A percentile compares a stretch with the other conserved stretches of the same genome.
Evolutionary conservation across 2,888 invertebrate genomes (phyloP).

Genomic region (Sinopyrophorus schimmeli): DNA sequence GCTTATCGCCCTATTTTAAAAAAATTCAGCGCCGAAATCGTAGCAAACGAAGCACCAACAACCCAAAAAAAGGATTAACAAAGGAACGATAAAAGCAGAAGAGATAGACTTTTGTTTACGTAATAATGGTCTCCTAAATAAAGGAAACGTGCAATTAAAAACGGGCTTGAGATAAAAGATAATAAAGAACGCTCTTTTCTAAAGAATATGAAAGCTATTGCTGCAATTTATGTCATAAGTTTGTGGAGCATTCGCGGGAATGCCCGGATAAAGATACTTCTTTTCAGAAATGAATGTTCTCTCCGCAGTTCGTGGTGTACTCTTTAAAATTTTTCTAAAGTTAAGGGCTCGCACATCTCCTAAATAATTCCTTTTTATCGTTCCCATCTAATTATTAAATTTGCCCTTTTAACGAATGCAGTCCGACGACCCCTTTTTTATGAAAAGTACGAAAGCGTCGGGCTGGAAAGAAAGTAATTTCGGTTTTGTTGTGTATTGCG

Average conservation of each 20-base stretch:
- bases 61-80: constrained; percentile 27
- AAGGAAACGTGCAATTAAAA: constrained; percentile 44
- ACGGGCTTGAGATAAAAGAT: constrained; percentile 41
- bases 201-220: constrained; percentile 42
- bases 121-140: constrained; percentile 42
- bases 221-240: constrained; percentile 40
- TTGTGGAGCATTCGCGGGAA: constrained; percentile 32
- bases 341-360: too few relatives aligned
- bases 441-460: too few relatives aligned
- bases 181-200: constrained; percentile 40
- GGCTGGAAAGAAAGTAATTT: too few relatives aligned
- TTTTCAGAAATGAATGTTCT: constrained; percentile 27
- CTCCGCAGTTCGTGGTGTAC: too few relatives aligned
- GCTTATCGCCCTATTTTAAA: constrained; percentile 12
- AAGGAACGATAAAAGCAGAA: constrained; percentile 29
- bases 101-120: constrained; percentile 39
- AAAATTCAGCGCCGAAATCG: constrained; percentile 19
- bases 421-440: too few relatives aligned
- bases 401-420: too few relatives aligned
- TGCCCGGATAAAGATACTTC: constrained; percentile 31
- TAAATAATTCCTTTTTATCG: too few relatives aligned
- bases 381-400: too few relatives aligned
- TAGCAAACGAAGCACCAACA: constrained; percentile 14
- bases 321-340: too few relatives aligned
- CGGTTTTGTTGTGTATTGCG: too few relatives aligned